Percentiles rank a stretch among this genome's conserved stretches.
These are phyloP conservation scores for Zalophus californianus DNA, from an alignment of 2,797 vertebrate genomes.

Conservation along the genomic window DNA sequence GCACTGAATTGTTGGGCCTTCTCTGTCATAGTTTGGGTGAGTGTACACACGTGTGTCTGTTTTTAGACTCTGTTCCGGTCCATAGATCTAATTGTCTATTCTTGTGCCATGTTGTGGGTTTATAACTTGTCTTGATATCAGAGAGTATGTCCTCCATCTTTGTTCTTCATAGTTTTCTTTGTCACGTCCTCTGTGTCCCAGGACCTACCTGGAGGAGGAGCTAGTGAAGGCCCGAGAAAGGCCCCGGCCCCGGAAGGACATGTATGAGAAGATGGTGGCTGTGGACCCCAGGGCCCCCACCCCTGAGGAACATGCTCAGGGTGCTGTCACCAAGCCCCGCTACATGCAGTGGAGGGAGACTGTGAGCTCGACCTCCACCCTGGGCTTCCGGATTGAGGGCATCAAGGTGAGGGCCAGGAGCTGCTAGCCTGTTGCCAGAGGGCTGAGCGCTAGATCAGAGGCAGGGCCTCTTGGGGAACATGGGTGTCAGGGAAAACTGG, in stretches of 20 bases:
- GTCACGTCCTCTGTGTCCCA: slow-evolving; percentile 71
- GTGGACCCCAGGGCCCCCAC: slow-evolving; percentile 90
- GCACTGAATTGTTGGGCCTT: background rate
- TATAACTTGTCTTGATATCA: background rate
- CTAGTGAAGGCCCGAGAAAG: slow-evolving; percentile 88
- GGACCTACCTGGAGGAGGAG: slow-evolving; percentile 94
- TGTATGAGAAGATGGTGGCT: slow-evolving; percentile 95
- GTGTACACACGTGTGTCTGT: background rate
- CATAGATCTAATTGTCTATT: background rate
- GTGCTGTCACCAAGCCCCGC: slow-evolving; percentile 91
- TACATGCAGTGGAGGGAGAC: slow-evolving; percentile 95
- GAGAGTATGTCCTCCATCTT: background rate
- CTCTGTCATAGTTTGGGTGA: background rate
- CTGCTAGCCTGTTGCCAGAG: background rate
- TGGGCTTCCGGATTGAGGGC: slow-evolving; percentile 95
- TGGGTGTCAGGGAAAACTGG: background rate
- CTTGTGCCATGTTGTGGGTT: background rate
- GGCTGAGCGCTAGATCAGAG: background rate
- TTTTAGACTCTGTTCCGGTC: background rate
- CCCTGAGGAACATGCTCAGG: slow-evolving; percentile 90
- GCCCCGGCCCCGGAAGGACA: slow-evolving; percentile 89
- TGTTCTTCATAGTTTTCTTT: background rate
- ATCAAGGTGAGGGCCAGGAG: slow-evolving; percentile 89
- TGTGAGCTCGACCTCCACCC: slow-evolving; percentile 90
- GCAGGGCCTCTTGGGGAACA: background rate